Evolutionary conservation across 1,140 invertebrate species (phyloP).

Genomic region (Drosophila ogumai): DNA sequence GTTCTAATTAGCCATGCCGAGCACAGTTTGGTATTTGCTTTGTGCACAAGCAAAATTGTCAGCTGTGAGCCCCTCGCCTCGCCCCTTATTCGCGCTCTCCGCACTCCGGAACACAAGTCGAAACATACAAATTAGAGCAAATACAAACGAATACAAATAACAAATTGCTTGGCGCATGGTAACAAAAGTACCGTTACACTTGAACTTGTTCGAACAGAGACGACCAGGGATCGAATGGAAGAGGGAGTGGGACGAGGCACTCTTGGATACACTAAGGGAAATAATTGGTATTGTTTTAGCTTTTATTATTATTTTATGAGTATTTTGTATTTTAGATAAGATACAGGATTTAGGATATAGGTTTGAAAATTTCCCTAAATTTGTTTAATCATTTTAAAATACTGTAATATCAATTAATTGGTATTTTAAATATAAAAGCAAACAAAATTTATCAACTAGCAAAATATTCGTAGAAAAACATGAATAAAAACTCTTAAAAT

Average conservation of each 20-base stretch:
- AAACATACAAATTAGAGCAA: slow-evolving; percentile 80
- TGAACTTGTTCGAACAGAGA: slow-evolving; percentile 43
- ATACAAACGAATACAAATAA: slow-evolving; percentile 74
- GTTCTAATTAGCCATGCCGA: slow-evolving; percentile 78
- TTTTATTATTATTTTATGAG: not conserved
- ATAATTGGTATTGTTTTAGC: not conserved
- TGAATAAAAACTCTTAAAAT: no score
- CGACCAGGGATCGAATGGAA: slow-evolving; percentile 17
- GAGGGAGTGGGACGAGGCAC: slow-evolving; percentile 23
- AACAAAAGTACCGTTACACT: slow-evolving; percentile 78
- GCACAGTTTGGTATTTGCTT: slow-evolving; percentile 80
- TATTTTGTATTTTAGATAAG: not conserved
- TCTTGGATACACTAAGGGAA: slow-evolving; percentile 27
- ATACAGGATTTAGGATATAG: no score
- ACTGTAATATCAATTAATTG: not conserved
- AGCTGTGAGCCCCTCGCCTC: slow-evolving; percentile 44
- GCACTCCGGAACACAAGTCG: slow-evolving; percentile 15
- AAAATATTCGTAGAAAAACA: no score
- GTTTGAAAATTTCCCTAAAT: not conserved
- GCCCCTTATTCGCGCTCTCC: not conserved
- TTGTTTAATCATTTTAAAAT: not conserved
- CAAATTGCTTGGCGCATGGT: slow-evolving; percentile 76
- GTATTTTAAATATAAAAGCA: no score
- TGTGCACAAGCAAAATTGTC: slow-evolving; percentile 78
- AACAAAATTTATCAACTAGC: no score